Percentiles rank a stretch among this genome's conserved stretches.
phyloP scores from a whole-genome alignment of 2,113 vertebrate genomes.

The Burhinus oedicnemus region DNA sequence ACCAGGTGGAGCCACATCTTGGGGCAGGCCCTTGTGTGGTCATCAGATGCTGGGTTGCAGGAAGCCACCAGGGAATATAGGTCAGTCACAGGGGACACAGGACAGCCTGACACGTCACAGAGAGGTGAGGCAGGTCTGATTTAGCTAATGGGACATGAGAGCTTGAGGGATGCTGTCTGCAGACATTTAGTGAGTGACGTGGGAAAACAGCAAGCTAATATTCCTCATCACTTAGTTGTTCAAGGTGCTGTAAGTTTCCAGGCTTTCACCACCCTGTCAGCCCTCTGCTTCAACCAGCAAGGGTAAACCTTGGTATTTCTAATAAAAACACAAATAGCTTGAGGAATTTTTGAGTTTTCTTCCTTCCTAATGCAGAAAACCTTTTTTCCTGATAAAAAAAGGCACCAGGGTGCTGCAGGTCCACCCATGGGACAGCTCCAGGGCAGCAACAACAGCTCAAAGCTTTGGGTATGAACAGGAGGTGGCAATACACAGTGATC shows the following conservation, averaged over 20 bases:
- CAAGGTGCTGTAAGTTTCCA: background rate
- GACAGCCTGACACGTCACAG: background rate
- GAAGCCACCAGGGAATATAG: background rate
- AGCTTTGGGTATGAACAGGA: background rate
- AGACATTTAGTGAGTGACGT: background rate
- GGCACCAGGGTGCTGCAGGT: background rate
- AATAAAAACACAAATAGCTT: background rate
- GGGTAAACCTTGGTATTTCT: background rate
- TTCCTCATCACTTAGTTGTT: background rate
- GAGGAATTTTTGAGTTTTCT: background rate
- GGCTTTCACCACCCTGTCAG: background rate
- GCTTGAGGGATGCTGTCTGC: background rate
- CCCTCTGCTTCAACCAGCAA: background rate
- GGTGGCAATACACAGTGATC: background rate
- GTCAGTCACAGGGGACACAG: rapidly evolving
- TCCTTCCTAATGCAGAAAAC: background rate
- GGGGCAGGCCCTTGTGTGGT: background rate
- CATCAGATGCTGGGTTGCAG: rapidly evolving
- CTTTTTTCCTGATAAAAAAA: background rate
- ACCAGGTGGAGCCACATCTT: background rate
- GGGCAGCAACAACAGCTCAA: background rate
- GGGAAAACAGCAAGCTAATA: background rate
- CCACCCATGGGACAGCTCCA: background rate
- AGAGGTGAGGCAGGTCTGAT: background rate
- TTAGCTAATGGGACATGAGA: background rate